Evolutionary conservation across 2,797 vertebrate species (phyloP), one percentile per base, ranked within the genome.

Genomic region (Diplodus puntazzo): DNA sequence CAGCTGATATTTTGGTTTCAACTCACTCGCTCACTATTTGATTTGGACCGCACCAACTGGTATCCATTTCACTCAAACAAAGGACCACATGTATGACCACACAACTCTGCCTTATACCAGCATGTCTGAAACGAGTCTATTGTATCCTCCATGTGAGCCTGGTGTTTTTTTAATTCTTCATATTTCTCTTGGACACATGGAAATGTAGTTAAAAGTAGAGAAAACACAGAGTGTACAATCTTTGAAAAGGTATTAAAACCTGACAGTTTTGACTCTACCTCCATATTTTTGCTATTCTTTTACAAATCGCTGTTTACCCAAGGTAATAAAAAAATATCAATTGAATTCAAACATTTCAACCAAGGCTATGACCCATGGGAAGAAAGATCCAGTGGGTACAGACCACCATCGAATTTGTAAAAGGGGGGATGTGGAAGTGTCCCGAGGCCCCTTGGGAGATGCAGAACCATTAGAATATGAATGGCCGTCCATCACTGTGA

Each of bases 401-500:
- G 81, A 82, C 81, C 72, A 82, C 85, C 69, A 30, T 67, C 67
- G 52, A 58, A 73, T 86, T 65, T 45, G 42, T 61, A 55, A 74
- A 75, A 72, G 27, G 59, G 59, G 53, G 81, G 61, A 64, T 75
- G 74, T 75, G 68, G 69, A 85, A 65, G 67, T 58, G 76, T 74
- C 63, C 52, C 3, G 11, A 30, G 48, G 64, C 43, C 75, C 45
- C 10, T 11, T 63, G 34, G 55, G 76, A 79, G 60, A 77, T 63
- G 69, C 52, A 61, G 55, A 83, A 75, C 27, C 57, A 92, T 94
- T 93, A 90, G 67, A 94, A 92, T 90, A 91, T 90, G 84, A 95
- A 94, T 89, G 80, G 61, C 61, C 10, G 73, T 80, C 83, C 77
- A 64, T 86, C 86, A 85, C 60, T 81, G 61, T 63, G 73, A 70